Evolutionary conservation across 2,797 vertebrate species (phyloP).

Genomic region (Pangasius djambal): DNA sequence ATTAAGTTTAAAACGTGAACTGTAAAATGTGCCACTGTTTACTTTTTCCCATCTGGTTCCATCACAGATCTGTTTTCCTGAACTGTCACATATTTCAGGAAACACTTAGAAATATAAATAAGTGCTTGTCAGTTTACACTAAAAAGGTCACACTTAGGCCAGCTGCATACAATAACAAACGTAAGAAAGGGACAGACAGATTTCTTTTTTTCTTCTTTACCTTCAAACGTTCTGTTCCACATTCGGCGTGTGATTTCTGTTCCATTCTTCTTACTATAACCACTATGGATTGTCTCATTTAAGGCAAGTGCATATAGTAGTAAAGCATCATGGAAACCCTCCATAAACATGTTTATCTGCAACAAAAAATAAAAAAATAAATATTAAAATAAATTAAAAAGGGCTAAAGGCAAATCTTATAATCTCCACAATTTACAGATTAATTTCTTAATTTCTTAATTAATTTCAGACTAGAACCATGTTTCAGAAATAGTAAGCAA

Average conservation of each 20-base stretch:
- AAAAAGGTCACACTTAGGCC: slow-evolving; percentile 17
- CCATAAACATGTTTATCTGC: slow-evolving; percentile 97
- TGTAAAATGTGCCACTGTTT: slow-evolving; percentile 22
- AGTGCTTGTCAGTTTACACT: slow-evolving; percentile 27
- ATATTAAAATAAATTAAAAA: not conserved
- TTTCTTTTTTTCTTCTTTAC: slow-evolving; percentile 67
- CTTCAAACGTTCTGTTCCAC: slow-evolving; percentile 95
- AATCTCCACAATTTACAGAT: not conserved
- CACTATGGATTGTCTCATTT: slow-evolving; percentile 87
- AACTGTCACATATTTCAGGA: not conserved
- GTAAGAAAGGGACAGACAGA: not conserved
- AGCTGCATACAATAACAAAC: not conserved
- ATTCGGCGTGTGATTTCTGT: slow-evolving; percentile 87
- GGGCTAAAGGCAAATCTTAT: not conserved
- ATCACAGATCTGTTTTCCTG: slow-evolving; percentile 21
- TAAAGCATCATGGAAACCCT: slow-evolving; percentile 96
- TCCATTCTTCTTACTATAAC: slow-evolving; percentile 89
- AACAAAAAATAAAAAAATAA: slow-evolving; percentile 31
- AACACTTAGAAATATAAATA: slow-evolving; percentile 34
- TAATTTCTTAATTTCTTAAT: not conserved
- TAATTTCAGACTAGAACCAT: not conserved
- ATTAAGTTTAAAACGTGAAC: not conserved
- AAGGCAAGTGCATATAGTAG: slow-evolving; percentile 90
- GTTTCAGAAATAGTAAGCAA: not conserved
- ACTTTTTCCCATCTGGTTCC: slow-evolving; percentile 39